phyloP scores from a whole-genome alignment of 2,888 invertebrate species.

The Ernsta delagoae region DNA sequence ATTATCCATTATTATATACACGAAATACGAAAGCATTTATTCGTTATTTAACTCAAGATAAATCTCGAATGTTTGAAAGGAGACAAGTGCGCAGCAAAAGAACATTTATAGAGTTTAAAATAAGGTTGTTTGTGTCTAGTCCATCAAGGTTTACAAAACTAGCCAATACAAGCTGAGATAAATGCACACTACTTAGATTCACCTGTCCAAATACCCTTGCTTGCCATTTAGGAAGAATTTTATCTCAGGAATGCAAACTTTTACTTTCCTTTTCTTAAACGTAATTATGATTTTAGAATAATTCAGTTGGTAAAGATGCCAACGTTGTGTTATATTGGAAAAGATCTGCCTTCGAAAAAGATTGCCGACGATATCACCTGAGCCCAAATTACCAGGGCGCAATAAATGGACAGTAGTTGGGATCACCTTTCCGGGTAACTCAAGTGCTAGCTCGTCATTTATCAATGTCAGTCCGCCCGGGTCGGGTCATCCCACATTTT shows the following conservation, averaged over 20 bases:
- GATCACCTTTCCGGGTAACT: slow-evolving; percentile 77
- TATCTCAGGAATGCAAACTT: not conserved
- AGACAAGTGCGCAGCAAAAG: not conserved
- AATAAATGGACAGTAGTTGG: slow-evolving; percentile 44
- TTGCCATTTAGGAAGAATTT: slow-evolving; percentile 46
- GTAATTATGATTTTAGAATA: not conserved
- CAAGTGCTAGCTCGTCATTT: slow-evolving; percentile 63
- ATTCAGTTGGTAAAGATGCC: not conserved
- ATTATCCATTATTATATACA: slow-evolving; percentile 1
- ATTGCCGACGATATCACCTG: slow-evolving; percentile 17
- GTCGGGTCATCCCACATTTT: slow-evolving; percentile 37
- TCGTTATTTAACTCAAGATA: not conserved
- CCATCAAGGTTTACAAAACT: not conserved
- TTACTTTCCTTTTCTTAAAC: not conserved
- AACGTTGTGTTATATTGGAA: too few species aligned
- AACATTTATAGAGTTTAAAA: not conserved
- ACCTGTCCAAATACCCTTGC: slow-evolving; percentile 47
- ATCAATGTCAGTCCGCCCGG: slow-evolving; percentile 62
- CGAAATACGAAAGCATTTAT: not conserved
- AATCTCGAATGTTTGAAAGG: not conserved
- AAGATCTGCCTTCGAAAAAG: not conserved
- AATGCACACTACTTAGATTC: slow-evolving; percentile 41
- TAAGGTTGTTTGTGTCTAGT: not conserved
- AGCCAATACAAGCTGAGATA: slow-evolving; percentile 12
- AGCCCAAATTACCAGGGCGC: slow-evolving; percentile 23